Base-by-base conservation (phyloP, 2,797 vertebrate genomes). In the Chaunax sp. region DNA sequence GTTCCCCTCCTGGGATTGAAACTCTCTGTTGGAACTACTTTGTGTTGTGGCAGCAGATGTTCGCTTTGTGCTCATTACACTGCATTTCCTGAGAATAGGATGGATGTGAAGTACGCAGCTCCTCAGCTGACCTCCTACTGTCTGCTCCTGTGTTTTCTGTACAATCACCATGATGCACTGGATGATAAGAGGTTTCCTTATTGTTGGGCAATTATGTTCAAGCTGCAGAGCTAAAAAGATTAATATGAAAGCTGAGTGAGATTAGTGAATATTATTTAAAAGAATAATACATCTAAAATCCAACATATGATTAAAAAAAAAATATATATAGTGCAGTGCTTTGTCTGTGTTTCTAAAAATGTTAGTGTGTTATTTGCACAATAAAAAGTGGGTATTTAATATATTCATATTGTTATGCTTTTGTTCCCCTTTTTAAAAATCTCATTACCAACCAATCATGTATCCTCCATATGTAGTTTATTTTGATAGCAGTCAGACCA, bases 231-330 rank as follows among this genome's bases (percentile, higher is more conserved):
- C 62, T 28, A 44, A 71, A 53, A 54, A 44, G 18, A 60, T 55
- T 44, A 22, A 30, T 16, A 40, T 16, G 37, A 45, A 40, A 56
- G 15, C 15, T 28, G 37, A 43, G 43, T 23, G 28, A 60, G 35
- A 56, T 25, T 46, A 76, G 33, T 68, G 40, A 63, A 25, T 19
- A 22, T 41, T 45, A 51, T 33, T 57, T 69, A 50, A 80, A 64
- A 44, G 56, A 72, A 73, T 9, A 49, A 60, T 73, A 83, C 84
- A 69, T 44, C 16, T n/a, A 18, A 63, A 74, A 45, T 19, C 9
- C 0, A 15, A 56, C 35, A 8, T 66, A 53, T 18, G 33, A 45
- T 20, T 33, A 44, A 15, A 35, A 35, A 22, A 10, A 30, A 11
- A n/a, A 9, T 35, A 35, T 43, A 33, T 46, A 43, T 28, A 23